Evolutionary conservation across 1,140 invertebrate species (phyloP).

Genomic region (Dufourea novaeangliae): DNA sequence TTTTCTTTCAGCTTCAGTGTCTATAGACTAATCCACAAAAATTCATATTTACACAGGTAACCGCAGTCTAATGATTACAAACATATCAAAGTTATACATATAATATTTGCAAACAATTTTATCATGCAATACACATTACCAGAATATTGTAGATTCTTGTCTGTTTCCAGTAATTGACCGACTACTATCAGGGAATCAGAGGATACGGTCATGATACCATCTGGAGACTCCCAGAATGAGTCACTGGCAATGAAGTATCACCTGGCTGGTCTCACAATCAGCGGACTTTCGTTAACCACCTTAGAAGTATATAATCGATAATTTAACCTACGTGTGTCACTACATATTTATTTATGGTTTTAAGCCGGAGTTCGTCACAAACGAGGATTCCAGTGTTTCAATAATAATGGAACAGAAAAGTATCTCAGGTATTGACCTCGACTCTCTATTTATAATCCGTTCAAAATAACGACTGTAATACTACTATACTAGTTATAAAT

Average conservation of each 20-base stretch:
- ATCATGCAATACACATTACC: not conserved
- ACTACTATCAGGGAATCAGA: constrained; percentile 71
- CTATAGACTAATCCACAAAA: too few relatives aligned
- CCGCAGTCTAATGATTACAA: not conserved
- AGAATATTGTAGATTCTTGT: not conserved
- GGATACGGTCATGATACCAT: constrained; percentile 64
- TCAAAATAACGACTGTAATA: too few relatives aligned
- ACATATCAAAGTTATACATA: not conserved
- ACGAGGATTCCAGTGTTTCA: too few relatives aligned
- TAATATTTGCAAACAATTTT: too few relatives aligned
- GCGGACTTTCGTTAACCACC: not conserved
- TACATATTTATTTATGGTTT: not conserved
- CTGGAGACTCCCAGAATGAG: constrained; percentile 75
- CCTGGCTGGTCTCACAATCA: not conserved
- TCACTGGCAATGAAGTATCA: constrained; percentile 55
- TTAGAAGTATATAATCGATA: not conserved
- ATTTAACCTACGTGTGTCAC: constrained; percentile 1
- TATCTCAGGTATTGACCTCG: too few relatives aligned
- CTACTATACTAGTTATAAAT: too few relatives aligned
- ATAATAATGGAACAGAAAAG: too few relatives aligned
- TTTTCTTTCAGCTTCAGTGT: too few relatives aligned
- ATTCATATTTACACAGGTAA: too few relatives aligned
- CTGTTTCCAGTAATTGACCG: not conserved
- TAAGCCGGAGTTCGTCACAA: too few relatives aligned
- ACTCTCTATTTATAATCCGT: too few relatives aligned